Percentiles rank a stretch among this genome's conserved stretches.
These are phyloP conservation scores for Drosophila trapezifrons DNA, from an alignment of 1,140 invertebrate genomes.

Conservation along the genomic window DNA sequence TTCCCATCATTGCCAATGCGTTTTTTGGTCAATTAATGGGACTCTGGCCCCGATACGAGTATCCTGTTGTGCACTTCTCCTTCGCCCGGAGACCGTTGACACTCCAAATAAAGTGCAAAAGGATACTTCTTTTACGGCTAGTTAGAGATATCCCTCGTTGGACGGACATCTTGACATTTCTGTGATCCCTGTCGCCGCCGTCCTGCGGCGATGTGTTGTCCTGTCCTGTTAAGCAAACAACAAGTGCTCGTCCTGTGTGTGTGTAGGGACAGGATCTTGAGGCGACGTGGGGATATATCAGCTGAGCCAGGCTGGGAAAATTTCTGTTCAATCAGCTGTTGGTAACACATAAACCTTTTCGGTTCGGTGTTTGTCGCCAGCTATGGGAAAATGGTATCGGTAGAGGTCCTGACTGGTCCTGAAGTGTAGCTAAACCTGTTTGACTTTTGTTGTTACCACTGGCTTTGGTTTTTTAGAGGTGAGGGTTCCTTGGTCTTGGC, in stretches of 20 bases:
- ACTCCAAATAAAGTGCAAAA: slow-evolving; percentile 78
- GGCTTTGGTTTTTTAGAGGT: slow-evolving; percentile 46
- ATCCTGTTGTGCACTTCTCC: slow-evolving; percentile 68
- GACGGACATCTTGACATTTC: slow-evolving; percentile 74
- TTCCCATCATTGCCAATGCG: slow-evolving; percentile 76
- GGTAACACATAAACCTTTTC: slow-evolving; percentile 31
- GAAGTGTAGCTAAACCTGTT: slow-evolving; percentile 77
- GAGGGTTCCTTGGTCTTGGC: slow-evolving; percentile 33
- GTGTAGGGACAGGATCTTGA: slow-evolving; percentile 28
- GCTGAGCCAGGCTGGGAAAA: slow-evolving; percentile 78
- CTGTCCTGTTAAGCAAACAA: slow-evolving; percentile 75
- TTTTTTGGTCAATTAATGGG: slow-evolving; percentile 77
- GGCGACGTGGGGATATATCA: slow-evolving; percentile 49
- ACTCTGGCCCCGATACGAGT: slow-evolving; percentile 51
- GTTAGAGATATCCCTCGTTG: slow-evolving; percentile 78
- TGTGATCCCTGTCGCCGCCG: slow-evolving; percentile 69
- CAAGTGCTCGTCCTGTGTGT: slow-evolving; percentile 40
- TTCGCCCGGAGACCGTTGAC: slow-evolving; percentile 54
- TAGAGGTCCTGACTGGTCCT: slow-evolving; percentile 36
- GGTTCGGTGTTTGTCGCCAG: slow-evolving; percentile 25
- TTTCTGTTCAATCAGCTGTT: slow-evolving; percentile 79
- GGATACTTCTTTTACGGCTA: slow-evolving; percentile 76
- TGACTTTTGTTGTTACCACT: slow-evolving; percentile 72
- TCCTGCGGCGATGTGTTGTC: slow-evolving; percentile 67
- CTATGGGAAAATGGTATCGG: slow-evolving; percentile 66